A percentile compares a stretch with the other conserved stretches of the same genome.
Conservation (phyloP, 2,888 invertebrate genomes). For the Eristalis pertinax region DNA sequence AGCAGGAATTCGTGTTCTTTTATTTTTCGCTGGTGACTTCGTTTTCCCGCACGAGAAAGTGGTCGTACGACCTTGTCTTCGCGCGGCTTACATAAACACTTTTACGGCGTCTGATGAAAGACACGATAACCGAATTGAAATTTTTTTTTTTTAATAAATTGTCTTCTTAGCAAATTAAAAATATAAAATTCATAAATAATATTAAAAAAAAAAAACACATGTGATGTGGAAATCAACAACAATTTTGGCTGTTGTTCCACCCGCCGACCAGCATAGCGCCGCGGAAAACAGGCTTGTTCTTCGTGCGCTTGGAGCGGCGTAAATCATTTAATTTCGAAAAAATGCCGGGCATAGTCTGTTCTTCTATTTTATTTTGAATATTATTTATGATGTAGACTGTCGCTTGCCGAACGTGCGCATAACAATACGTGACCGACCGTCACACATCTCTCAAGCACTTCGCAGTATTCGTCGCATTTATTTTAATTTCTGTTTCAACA, state of each 20-base stretch:
- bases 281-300: neutral
- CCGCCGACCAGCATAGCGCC: neutral
- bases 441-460: constrained; percentile 10
- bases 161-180: constrained; percentile 22
- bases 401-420: constrained; percentile 10
- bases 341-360: neutral
- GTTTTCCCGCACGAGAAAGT: neutral
- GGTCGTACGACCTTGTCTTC: constrained; percentile 1
- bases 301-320: constrained; percentile 19
- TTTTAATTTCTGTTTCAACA: neutral
- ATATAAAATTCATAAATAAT: constrained; percentile 31
- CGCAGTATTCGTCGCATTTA: constrained; percentile 22
- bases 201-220: neutral
- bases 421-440: constrained; percentile 33
- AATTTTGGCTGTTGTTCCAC: constrained; percentile 11
- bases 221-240: neutral
- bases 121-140: constrained; percentile 16
- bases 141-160: neutral
- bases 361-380: constrained; percentile 12
- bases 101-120: neutral
- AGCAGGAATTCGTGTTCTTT: neutral
- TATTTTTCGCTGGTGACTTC: neutral
- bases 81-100: constrained; percentile 15
- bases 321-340: constrained; percentile 28
- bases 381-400: constrained; percentile 29